Evolutionary conservation across 1,140 invertebrate genomes (phyloP).

Genomic region (Philopotamus ludificatus): DNA sequence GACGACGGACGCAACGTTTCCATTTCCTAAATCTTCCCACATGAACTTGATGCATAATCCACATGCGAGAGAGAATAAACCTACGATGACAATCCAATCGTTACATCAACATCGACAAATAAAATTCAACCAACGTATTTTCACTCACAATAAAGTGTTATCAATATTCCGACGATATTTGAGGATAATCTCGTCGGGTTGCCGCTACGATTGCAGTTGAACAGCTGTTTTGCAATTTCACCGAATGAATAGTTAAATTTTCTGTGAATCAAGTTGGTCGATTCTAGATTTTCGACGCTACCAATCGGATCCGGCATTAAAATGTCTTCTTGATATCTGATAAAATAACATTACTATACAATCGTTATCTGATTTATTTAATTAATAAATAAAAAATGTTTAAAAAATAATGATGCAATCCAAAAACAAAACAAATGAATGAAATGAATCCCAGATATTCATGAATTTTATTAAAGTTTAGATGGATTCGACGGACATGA

Average conservation of each 20-base stretch:
- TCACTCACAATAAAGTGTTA: slow-evolving; percentile 15
- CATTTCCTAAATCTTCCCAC: slow-evolving; percentile 15
- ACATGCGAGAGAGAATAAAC: slow-evolving; percentile 45
- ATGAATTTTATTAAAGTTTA: too few species aligned
- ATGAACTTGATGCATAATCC: slow-evolving; percentile 42
- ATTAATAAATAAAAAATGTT: neutral
- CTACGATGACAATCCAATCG: slow-evolving; percentile 41
- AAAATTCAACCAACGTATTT: neutral
- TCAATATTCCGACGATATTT: slow-evolving; percentile 4
- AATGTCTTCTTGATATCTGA: neutral
- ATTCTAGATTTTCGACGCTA: neutral
- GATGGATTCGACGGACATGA: neutral
- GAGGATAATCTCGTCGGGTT: slow-evolving; percentile 3
- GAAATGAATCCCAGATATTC: too few species aligned
- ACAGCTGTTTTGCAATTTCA: slow-evolving; percentile 5
- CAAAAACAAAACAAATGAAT: too few species aligned
- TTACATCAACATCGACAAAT: too few species aligned
- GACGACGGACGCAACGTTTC: slow-evolving; percentile 30
- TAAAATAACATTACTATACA: neutral
- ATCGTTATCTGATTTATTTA: neutral
- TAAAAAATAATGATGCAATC: neutral
- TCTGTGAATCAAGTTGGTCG: slow-evolving; percentile 1
- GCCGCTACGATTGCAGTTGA: neutral
- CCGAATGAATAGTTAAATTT: slow-evolving; percentile 2
- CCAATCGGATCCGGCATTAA: neutral